Base-by-base conservation (phyloP, 1,140 invertebrate species). In the Aphaenogaster rudis region DNA sequence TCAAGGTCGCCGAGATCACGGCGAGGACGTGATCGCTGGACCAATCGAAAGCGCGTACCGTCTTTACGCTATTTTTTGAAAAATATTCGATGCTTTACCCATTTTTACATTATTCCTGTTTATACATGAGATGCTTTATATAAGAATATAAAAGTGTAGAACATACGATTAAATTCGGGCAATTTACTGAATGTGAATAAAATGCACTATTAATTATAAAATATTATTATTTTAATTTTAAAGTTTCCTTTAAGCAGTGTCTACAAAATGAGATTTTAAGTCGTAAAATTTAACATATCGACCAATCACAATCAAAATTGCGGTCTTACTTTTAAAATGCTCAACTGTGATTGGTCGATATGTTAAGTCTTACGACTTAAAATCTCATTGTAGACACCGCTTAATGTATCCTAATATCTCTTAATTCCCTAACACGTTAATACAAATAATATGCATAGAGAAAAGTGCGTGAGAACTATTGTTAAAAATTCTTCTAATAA, bases 1-100 rank as follows among this genome's bases (percentile, higher is more conserved):
- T 81, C 93, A 94, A 94, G 93, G 93, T 93, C 92, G 90, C 61
- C 93, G 86, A 88, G 93, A 93, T 94, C 87, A 92, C 86, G 88
- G 82, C 92, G 93, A 93, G 91, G 92, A 93, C 92, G 89, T 87
- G 88, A 85, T 88, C 74, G 90, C 57, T 76, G 90, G 88, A 69
- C 91, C 87, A 92, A 90, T 91, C 88, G 81, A 84, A 84, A 84
- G 77, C 79, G 52, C 28, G 63, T 42, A 36, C 59, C 36, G 63
- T 42, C 63, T 54, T 59, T 63, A 52, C 11, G 77, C 59, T 80
- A 42, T 79, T 84, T 81, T 84, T 88, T 82, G 81, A 86, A 92
- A 93, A 92, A 93, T 57, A 15, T 15, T 67, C 6, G n/a, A 61
- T 54, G 39, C 50, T 57, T 88, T 71, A 85, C 84, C 33, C 50